Conservation (phyloP, 1,140 invertebrate genomes). For the Zeugodacus cucurbitae region DNA sequence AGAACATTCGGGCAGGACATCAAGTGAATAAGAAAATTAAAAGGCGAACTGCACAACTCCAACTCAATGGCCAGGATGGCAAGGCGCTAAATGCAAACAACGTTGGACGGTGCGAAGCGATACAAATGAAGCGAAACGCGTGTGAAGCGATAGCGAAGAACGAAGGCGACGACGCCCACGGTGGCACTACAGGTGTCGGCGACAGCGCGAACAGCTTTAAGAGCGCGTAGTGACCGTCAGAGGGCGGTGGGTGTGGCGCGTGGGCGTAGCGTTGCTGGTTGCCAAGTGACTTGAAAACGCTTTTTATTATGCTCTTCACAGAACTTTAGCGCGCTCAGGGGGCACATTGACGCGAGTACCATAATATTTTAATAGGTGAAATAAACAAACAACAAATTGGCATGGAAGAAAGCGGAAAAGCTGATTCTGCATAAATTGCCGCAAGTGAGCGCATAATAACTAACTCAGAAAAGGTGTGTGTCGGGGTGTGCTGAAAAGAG, state of each 20-base stretch:
- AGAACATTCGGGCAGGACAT: neutral
- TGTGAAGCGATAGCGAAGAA: neutral
- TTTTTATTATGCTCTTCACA: constrained; percentile 7
- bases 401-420: neutral
- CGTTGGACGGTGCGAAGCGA: neutral
- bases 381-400: neutral
- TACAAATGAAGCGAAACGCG: neutral
- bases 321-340: neutral
- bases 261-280: neutral
- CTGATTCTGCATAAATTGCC: neutral
- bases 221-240: neutral
- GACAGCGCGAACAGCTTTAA: neutral
- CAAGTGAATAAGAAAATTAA: constrained; percentile 4
- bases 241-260: neutral
- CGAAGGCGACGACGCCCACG: neutral
- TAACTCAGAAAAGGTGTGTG: neutral
- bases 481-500: neutral
- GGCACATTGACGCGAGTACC: neutral
- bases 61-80: no score
- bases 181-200: neutral
- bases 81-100: neutral
- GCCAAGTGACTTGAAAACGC: neutral
- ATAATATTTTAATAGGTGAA: neutral
- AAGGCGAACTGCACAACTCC: neutral
- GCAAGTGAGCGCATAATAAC: neutral